Evolutionary conservation across 2,797 vertebrate genomes (phyloP), one percentile per base, ranked within the genome.

Genomic region (Hipposideros larvatus): DNA sequence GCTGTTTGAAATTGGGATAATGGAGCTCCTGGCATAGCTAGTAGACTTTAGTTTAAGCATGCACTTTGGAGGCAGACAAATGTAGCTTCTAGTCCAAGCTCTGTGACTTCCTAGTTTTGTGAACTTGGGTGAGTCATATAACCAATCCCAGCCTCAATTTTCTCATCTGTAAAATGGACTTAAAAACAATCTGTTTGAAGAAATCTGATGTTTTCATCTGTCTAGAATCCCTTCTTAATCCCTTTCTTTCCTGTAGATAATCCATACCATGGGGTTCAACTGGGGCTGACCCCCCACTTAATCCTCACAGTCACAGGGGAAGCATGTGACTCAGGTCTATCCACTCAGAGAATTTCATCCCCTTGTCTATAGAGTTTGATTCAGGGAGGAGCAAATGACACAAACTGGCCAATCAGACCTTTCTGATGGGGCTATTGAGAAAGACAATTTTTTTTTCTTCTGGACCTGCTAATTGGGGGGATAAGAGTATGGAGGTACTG

Each of bases 161-260:
- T 83, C 28, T 83, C 41, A 43, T 41, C 74, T 79, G 34, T 88
- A 48, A 79, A 86, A 75, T 65, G n/a, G 70, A 1, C 16, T 83
- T 57, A 0, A n/a, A 21, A 71, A 74, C 26, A 55, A n/a, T 63
- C 31, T 71, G 8, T 83, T 55, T 73, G 34, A 87, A 28, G 83
- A 46, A 90, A 70, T 59, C 24, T 87, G 57, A n/a, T 57, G 4
- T 28, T 77, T 57, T 37, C 14, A 16, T 79, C 28, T 71, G 18
- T 61, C 37, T 70, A 79, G 71, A 87, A 87, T 77, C 10, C n/a
- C 80, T 77, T 78, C 68, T 89, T 66, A 16, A 68, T 8, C n/a
- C 15, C 3, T 28, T 46, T 86, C 65, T 55, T 78, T 75, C 11
- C 66, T 79, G 7, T 48, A 51, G 24, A n/a, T 46, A 79, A 66